Percentiles rank a stretch among this genome's conserved stretches.
These are phyloP conservation scores for Sandelia bainsii DNA, from an alignment of 2,797 vertebrate genomes.

Conservation along the genomic window DNA sequence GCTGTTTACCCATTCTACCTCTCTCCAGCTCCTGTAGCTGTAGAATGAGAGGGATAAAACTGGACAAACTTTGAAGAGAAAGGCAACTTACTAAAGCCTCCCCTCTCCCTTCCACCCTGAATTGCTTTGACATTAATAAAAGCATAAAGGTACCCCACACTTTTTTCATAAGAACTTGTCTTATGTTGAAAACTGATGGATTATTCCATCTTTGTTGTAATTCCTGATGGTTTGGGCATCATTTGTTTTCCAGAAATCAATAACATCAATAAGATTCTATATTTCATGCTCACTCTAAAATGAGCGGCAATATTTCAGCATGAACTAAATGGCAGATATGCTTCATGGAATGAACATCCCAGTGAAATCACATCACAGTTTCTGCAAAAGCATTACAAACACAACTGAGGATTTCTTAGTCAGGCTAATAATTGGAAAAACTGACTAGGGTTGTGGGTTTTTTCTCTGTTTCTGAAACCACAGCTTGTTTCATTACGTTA, in stretches of 20 bases:
- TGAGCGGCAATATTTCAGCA: conserved; percentile 64
- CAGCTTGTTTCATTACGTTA: conserved; percentile 77
- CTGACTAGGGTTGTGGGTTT: conserved; percentile 72
- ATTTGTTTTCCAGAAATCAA: conserved; percentile 44
- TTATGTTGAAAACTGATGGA: conserved; percentile 5
- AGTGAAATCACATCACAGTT: conserved; percentile 61
- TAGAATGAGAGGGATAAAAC: conserved; percentile 39
- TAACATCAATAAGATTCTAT: conserved; percentile 22
- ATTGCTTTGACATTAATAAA: conserved; percentile 2
- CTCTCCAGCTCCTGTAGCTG: conserved; percentile 54
- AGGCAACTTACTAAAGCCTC: conserved; percentile 31
- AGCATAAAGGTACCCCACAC: conserved; percentile 23
- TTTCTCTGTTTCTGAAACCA: conserved; percentile 65
- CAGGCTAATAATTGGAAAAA: conserved; percentile 85
- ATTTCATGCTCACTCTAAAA: conserved; percentile 51
- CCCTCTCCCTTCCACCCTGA: conserved; percentile 19
- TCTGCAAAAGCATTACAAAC: conserved; percentile 76
- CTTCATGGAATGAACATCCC: conserved; percentile 69
- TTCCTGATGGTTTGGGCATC: conserved; percentile 42
- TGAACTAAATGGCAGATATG: conserved; percentile 65
- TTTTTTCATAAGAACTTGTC: conserved; percentile 10
- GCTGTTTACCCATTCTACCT: conserved; percentile 65
- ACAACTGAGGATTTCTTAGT: conserved; percentile 80
- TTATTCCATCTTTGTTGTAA: conserved; percentile 37
- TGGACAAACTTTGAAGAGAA: conserved; percentile 47